Conservation (phyloP, 1,140 invertebrate species). For the Oscheius sp. region DNA sequence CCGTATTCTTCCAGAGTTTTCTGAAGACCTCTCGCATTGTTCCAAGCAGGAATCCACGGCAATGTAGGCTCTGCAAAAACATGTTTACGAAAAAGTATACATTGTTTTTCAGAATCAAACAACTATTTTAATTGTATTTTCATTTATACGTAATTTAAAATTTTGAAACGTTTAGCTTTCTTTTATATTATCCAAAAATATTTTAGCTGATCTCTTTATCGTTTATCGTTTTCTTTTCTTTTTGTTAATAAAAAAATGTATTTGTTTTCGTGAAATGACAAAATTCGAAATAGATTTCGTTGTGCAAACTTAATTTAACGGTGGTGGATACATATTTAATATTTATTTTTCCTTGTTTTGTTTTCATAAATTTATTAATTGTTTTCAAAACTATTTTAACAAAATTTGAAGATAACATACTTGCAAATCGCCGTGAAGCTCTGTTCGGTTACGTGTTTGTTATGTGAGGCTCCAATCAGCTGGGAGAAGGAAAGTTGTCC, state of each 20-base stretch:
- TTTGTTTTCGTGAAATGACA: background rate
- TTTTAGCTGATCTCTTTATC: background rate
- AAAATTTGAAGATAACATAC: conserved; percentile 12
- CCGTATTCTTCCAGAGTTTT: conserved; percentile 39
- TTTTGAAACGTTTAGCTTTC: too few relatives aligned
- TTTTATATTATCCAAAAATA: conserved; percentile 3
- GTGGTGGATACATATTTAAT: background rate
- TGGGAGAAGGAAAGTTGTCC: conserved; percentile 31
- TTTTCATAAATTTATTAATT: background rate
- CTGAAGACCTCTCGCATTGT: conserved; percentile 31
- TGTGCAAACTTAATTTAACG: background rate
- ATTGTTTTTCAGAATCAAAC: background rate
- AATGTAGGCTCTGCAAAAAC: conserved; percentile 28
- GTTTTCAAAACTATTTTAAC: background rate
- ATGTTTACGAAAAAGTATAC: too few relatives aligned
- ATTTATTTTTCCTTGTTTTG: background rate
- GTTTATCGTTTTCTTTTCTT: background rate
- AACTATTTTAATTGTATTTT: background rate
- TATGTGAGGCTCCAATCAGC: conserved; percentile 21
- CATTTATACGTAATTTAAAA: background rate
- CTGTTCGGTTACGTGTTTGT: conserved; percentile 39
- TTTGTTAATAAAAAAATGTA: background rate
- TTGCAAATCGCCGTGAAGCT: conserved; percentile 39
- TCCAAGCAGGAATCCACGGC: conserved; percentile 28
- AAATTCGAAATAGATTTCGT: background rate